Evolutionary conservation across 2,113 vertebrate species (phyloP), one percentile per base, ranked within the genome.

Genomic region (Phylloscopus trochiloides): DNA sequence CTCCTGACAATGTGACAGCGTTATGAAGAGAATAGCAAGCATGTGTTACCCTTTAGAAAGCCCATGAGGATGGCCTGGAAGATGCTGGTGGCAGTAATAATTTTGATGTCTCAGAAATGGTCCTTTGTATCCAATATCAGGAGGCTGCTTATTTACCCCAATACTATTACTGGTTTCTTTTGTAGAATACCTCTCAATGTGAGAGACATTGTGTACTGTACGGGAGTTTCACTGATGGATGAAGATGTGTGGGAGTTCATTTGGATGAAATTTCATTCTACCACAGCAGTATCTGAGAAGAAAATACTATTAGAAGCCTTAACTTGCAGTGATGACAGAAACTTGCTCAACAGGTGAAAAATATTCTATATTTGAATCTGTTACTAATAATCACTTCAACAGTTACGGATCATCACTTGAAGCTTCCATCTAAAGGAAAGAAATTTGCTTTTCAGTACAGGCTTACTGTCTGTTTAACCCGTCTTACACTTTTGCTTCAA

Each of bases 201-300:
- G 77, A 98, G 99, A 96, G 99, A 99, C 97, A 99, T 99, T 6
- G 99, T 99, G 16, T 99, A 99, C 98, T 99, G 99, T 96, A 99
- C 99, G 6, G 99, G 99, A 84, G 99, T 99, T 76, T 99, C 99
- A 5, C 97, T 99, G 88, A 99, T 99, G 98, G 99, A 99, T 95
- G 99, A 99, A 97, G 99, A 99, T 87, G 99, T 99, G 81, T 99
- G 99, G 99, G 99, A 99, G 95, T 99, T 99, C 96, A 99, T 99
- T 95, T 99, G 99, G 99, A 99, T 99, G 99, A 99, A 99, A 98
- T 99, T 99, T 91, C 99, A 99, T 97, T 99, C 99, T 14, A 98
- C 98, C 24, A 98, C 97, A 25, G 99, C 99, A 21, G 97, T 99
- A 10, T 99, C 99, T 1, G 99, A 99, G 97, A 99, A 99, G 97